Conservation (phyloP, 1,140 invertebrate genomes). For the Solenopsis invicta region DNA sequence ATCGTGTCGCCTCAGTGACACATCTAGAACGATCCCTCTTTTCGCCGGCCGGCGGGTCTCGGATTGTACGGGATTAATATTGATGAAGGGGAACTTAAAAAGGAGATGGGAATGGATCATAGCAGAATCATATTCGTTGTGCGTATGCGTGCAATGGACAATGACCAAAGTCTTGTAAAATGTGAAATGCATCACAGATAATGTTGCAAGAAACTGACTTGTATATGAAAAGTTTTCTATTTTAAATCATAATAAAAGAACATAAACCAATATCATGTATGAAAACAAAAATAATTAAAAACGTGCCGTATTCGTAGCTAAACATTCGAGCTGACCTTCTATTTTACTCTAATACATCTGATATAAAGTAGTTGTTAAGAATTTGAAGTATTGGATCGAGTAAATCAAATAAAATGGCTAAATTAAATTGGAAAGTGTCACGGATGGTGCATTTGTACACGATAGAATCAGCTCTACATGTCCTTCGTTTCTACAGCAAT, state of each 20-base stretch:
- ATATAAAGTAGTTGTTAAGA: neutral
- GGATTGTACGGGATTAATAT: conserved; percentile 69
- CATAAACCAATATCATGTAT: too few species aligned
- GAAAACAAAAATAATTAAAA: too few species aligned
- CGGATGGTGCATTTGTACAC: conserved; percentile 26
- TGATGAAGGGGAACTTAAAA: conserved; percentile 67
- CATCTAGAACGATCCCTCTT: conserved; percentile 70
- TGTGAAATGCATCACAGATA: neutral
- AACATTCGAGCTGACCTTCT: too few species aligned
- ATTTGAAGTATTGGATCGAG: neutral
- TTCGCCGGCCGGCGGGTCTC: conserved; percentile 8
- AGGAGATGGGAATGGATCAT: conserved; percentile 13
- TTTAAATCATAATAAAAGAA: too few species aligned
- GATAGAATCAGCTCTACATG: neutral
- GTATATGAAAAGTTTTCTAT: neutral
- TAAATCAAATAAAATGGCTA: neutral
- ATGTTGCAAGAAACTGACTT: neutral
- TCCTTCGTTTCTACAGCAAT: conserved; percentile 67
- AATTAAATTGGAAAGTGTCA: conserved; percentile 57
- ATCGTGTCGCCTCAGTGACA: conserved; percentile 57
- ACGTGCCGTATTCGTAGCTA: too few species aligned
- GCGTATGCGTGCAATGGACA: neutral
- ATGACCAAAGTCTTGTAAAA: neutral
- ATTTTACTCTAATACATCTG: neutral
- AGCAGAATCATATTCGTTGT: conserved; percentile 21